Base-by-base conservation (phyloP, 2,888 invertebrate genomes). In the Coenonympha glycerion region DNA sequence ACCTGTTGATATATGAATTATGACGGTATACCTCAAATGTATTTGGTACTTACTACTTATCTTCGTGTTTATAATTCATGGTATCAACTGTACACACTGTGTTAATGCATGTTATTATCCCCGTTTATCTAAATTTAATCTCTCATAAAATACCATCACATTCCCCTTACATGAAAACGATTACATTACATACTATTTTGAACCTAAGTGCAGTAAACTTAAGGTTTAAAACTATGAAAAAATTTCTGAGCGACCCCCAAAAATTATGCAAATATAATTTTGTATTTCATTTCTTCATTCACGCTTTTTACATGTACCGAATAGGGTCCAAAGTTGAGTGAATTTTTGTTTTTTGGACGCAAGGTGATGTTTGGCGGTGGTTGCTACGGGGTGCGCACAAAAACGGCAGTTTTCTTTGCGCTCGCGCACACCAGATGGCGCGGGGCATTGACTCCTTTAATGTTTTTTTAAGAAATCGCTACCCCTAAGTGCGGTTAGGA, bases 361-460 rank as follows among this genome's bases (percentile, higher is more conserved):
- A 26, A 16, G 49, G 36, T 48, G 28, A 55, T 57, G 51, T 52
- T 61, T 59, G 61, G 55, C 21, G 46, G 55, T 56, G 56, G 71
- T 74, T 73, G 66, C 73, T 66, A 74, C 61, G 71, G 71, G 69
- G 69, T 62, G 62, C 59, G 62, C 60, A 69, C 65, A 71, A 70
- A 69, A 72, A 70, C 63, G 60, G 56, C 49, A 54, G 60, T 61
- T 62, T 60, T 61, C 57, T 53, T 51, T 55, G 45, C 73, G 76
- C 74, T 62, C 61, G 74, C 79, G 80, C 73, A 67, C 69, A 62
- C 79, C 85, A 85, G 81, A 83, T 84, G 86, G 74, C 69, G 65
- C 33, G 81, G 55, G 80, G 79, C 85, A 82, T 74, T 81, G 86
- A 85, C 86, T 85, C 63, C 69, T 79, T 70, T 71, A 77, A 73